Conservation (phyloP, 1,140 invertebrate genomes). For the Hypsibius dujardini region DNA sequence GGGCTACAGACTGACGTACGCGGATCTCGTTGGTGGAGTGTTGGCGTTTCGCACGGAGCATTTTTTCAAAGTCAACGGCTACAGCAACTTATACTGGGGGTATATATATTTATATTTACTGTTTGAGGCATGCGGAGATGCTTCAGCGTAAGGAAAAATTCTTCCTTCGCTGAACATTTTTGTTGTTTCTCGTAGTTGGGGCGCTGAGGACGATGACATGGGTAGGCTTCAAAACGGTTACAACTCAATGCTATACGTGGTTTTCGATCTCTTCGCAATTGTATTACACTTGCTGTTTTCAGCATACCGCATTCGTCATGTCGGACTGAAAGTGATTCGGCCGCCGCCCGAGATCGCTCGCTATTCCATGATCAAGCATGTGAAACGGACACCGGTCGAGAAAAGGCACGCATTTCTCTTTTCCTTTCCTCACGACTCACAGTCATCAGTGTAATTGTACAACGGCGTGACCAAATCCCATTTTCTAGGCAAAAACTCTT, state of each 20-base stretch:
- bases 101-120: slow-evolving; percentile 32
- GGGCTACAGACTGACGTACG: slow-evolving; percentile 55
- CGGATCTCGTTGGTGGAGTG: slow-evolving; percentile 57
- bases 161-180: background rate
- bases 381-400: slow-evolving; percentile 31
- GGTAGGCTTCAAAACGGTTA: slow-evolving; percentile 33
- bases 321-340: slow-evolving; percentile 29
- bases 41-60: slow-evolving; percentile 41
- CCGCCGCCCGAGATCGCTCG: slow-evolving; percentile 28
- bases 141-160: background rate
- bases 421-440: too few species aligned
- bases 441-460: too few species aligned
- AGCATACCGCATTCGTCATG: slow-evolving; percentile 31
- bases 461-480: background rate
- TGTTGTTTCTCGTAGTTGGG: slow-evolving; percentile 24
- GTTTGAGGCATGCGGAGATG: background rate
- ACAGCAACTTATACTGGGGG: slow-evolving; percentile 71
- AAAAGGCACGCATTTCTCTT: slow-evolving; percentile 28
- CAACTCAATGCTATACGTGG: slow-evolving; percentile 35
- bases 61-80: slow-evolving; percentile 66
- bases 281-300: slow-evolving; percentile 18
- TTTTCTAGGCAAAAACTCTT: slow-evolving; percentile 32
- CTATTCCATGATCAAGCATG: slow-evolving; percentile 33
- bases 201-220: slow-evolving; percentile 77
- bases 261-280: background rate